Evolutionary conservation across 1,140 invertebrate genomes (phyloP).

Genomic region (Mizuhopecten yessoensis): DNA sequence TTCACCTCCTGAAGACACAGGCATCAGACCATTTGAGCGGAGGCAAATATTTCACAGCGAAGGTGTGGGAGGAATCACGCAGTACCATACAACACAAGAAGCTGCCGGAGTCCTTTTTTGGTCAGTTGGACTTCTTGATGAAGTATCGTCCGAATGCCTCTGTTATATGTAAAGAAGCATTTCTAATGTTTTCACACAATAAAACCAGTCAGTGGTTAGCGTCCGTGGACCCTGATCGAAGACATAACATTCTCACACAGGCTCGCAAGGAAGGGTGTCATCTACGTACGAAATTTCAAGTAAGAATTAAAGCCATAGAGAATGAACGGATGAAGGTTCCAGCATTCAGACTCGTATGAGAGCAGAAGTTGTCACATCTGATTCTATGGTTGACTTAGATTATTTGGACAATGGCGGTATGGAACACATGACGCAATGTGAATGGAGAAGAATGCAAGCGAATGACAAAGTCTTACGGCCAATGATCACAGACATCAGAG

Average conservation of each 20-base stretch:
- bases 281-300: slow-evolving; percentile 55
- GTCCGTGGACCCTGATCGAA: slow-evolving; percentile 49
- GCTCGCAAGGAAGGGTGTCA: slow-evolving; percentile 57
- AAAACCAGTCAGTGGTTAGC: slow-evolving; percentile 64
- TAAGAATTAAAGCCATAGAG: slow-evolving; percentile 58
- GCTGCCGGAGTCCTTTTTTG: slow-evolving; percentile 58
- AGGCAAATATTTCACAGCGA: slow-evolving; percentile 41
- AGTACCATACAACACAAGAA: slow-evolving; percentile 54
- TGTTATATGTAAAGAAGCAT: slow-evolving; percentile 62
- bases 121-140: slow-evolving; percentile 51
- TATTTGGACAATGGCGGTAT: too few species aligned
- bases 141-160: slow-evolving; percentile 61
- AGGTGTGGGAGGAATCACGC: neutral
- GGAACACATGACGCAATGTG: too few species aligned
- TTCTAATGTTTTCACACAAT: slow-evolving; percentile 65
- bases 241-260: slow-evolving; percentile 53
- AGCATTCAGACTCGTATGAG: too few species aligned
- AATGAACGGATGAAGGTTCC: too few species aligned
- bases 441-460: too few species aligned
- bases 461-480: too few species aligned
- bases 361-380: too few species aligned
- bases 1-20: slow-evolving; percentile 47
- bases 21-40: slow-evolving; percentile 49
- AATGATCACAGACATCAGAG: too few species aligned
- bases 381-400: too few species aligned